Evolutionary conservation across 2,888 invertebrate genomes (phyloP).

Genomic region (Aporophyla lueneburgensis): DNA sequence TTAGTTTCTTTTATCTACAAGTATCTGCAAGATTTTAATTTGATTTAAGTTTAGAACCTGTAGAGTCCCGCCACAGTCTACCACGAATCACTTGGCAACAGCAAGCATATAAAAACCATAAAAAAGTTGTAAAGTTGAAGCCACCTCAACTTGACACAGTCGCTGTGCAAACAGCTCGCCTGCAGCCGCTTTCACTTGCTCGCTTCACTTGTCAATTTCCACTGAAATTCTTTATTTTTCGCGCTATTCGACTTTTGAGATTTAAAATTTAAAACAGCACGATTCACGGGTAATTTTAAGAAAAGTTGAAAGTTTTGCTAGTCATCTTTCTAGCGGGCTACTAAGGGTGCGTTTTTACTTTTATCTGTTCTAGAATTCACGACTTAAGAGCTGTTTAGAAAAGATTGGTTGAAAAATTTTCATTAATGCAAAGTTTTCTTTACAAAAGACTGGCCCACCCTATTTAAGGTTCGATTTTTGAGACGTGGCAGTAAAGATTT

Average conservation of each 20-base stretch:
- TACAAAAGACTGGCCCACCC: neutral
- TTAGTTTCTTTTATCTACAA: no score
- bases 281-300: neutral
- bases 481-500: neutral
- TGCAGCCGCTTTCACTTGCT: slow-evolving; percentile 27
- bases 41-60: neutral
- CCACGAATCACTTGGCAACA: slow-evolving; percentile 11
- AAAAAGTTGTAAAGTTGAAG: slow-evolving; percentile 48
- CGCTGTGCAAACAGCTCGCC: slow-evolving; percentile 37
- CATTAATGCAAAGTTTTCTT: neutral
- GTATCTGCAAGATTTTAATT: no score
- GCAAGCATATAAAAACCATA: slow-evolving; percentile 55
- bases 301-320: neutral
- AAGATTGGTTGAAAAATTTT: neutral
- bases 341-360: neutral
- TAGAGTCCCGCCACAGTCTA: neutral
- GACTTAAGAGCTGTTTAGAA: neutral
- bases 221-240: slow-evolving; percentile 35
- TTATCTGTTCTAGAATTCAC: neutral
- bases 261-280: slow-evolving; percentile 27
- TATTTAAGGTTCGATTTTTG: neutral
- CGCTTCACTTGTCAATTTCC: slow-evolving; percentile 34
- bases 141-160: slow-evolving; percentile 52
- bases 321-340: neutral
- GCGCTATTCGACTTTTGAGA: slow-evolving; percentile 20